Percentiles rank a stretch among this genome's conserved stretches.
Evolutionary conservation across 2,113 vertebrate species (phyloP).

Genomic region (Pterocles orientalis): DNA sequence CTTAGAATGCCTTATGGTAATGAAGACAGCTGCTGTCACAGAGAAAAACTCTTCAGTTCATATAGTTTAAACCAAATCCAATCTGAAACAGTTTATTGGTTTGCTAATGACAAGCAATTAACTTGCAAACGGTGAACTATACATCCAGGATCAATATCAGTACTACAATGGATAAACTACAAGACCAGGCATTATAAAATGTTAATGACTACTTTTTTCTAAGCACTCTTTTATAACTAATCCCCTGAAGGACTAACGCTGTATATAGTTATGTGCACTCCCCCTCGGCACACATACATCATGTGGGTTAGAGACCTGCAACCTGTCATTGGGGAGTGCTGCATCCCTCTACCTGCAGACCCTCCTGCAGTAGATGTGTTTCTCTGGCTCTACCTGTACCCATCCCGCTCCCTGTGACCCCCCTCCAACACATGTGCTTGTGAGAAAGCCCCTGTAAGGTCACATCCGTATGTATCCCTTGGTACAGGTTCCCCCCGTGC

Average conservation of each 20-base stretch:
- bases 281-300: rapidly evolving
- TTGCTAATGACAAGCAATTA: not conserved
- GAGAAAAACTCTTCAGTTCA: not conserved
- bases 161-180: not conserved
- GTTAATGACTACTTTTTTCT: not conserved
- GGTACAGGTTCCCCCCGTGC: not conserved
- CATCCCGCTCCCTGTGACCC: not conserved
- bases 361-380: not conserved
- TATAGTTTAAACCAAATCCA: not conserved
- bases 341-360: not conserved
- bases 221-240: not conserved
- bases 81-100: not conserved
- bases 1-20: not conserved
- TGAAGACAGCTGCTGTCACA: not conserved
- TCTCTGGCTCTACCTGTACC: not conserved
- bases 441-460: not conserved
- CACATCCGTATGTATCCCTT: not conserved
- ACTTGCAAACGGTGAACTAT: not conserved
- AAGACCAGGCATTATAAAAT: not conserved
- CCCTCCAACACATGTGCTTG: rapidly evolving
- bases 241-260: not conserved
- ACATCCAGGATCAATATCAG: not conserved
- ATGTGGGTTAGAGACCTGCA: rapidly evolving
- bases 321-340: rapidly evolving
- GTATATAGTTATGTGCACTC: not conserved